Evolutionary conservation across 2,888 invertebrate species (phyloP), one percentile per base, ranked within the genome.

Genomic region (Acanthosepion lycidas): DNA sequence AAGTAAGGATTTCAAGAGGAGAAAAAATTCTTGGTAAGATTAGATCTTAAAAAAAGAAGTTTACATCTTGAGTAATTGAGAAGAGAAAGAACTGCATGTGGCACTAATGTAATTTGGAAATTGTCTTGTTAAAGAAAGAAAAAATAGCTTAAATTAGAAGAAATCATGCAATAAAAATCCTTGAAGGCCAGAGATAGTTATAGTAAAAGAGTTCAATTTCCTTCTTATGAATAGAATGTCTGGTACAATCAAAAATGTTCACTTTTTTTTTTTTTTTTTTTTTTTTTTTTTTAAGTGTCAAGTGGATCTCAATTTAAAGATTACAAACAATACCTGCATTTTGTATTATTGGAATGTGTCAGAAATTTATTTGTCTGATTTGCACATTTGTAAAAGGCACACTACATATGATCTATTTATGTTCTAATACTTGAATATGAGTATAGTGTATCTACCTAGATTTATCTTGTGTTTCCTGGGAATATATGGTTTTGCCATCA

Each of bases 51-150:
- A 12, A 78, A 78, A 78, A 78, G 28, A 78, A 78, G 23, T 9
- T 3, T 12, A 12, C 12, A n/a, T 12, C 78, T n/a, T 78, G n/a
- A 78, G 78, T 78, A 78, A 78, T 78, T 78, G 78, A n/a, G n/a
- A 78, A 78, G n/a, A 5, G n/a, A n/a, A 78, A 78, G 78, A 78
- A 59, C n/a, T n/a, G 33, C 78, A 78, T 78, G n/a, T 78, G 15
- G 78, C 78, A 78, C 78, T 78, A 78, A 78, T 78, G 78, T 78
- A 78, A 78, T 78, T 78, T 78, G 78, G 78, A 78, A 78, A 78
- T 78, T 78, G 78, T 78, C 78, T 78, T 59, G 59, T 59, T n/a
- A n/a, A n/a, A 78, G 64, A 78, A 78, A 12, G 28, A 78, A 78
- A 78, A 33, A 23, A 0, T 33, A 12, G n/a, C 4, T 59, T 59